Conservation (phyloP, 2,888 invertebrate genomes). For the Nebria brevicollis region DNA sequence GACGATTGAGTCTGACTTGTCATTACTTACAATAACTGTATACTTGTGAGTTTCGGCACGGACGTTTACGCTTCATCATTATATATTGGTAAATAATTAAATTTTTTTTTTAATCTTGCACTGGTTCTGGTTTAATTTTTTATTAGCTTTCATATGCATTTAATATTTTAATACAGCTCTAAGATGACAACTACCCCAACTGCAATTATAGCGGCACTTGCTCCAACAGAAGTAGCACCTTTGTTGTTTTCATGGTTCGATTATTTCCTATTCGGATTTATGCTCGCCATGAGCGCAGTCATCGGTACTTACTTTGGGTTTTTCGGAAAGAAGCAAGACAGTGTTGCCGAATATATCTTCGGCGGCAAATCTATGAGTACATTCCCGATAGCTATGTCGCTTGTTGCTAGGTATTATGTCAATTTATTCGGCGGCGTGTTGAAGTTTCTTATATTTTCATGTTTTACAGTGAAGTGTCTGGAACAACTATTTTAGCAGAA, state of each 20-base stretch:
- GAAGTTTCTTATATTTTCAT: neutral
- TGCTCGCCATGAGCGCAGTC: conserved; percentile 66
- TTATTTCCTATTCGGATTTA: conserved; percentile 65
- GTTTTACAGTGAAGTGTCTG: conserved; percentile 74
- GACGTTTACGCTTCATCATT: neutral
- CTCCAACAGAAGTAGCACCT: conserved; percentile 38
- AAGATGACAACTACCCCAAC: neutral
- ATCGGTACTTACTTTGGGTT: conserved; percentile 72
- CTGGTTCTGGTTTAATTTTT: neutral
- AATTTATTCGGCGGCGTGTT: too few species aligned
- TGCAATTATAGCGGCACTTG: neutral
- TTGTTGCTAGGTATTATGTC: conserved; percentile 63
- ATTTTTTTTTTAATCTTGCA: neutral
- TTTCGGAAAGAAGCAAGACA: conserved; percentile 68
- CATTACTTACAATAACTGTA: neutral
- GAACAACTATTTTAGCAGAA: conserved; percentile 77
- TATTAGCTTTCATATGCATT: neutral
- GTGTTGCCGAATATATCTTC: conserved; percentile 75
- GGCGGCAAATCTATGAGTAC: conserved; percentile 78
- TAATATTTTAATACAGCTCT: neutral
- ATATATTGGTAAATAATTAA: neutral
- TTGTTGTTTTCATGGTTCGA: conserved; percentile 66
- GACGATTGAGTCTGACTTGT: neutral
- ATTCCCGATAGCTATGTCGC: conserved; percentile 78
- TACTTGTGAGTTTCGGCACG: neutral